Conservation (phyloP, 2,888 invertebrate genomes). For the Thymelicus acteon region DNA sequence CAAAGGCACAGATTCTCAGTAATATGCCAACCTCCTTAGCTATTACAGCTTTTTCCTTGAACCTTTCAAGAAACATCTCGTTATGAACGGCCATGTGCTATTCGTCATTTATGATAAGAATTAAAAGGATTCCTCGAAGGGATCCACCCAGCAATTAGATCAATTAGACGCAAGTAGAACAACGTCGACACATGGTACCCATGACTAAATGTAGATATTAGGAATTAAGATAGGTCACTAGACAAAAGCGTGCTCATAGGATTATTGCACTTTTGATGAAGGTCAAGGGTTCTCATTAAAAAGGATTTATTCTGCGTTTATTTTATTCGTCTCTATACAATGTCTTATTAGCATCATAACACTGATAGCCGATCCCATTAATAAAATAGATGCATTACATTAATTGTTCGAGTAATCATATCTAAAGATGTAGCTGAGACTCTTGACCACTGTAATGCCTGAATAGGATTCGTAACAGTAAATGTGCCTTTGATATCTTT, state of each 20-base stretch:
- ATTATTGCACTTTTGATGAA: slow-evolving; percentile 21
- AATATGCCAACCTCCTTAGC: slow-evolving; percentile 17
- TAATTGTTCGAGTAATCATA: no score
- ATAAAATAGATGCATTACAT: no score
- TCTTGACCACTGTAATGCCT: no score
- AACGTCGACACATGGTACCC: slow-evolving; percentile 42
- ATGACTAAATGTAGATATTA: slow-evolving; percentile 36
- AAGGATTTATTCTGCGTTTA: no score
- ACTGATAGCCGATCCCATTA: no score
- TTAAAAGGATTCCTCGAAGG: slow-evolving; percentile 61
- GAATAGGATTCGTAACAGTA: no score
- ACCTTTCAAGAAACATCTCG: slow-evolving; percentile 31
- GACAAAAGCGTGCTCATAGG: slow-evolving; percentile 1
- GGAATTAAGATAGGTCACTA: slow-evolving; percentile 18
- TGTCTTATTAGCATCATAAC: no score
- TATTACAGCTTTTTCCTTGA: slow-evolving; percentile 41
- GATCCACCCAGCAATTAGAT: slow-evolving; percentile 69
- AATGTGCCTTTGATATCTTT: no score
- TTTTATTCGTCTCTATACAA: no score
- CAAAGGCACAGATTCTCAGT: slow-evolving; percentile 18
- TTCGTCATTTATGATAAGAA: slow-evolving; percentile 36
- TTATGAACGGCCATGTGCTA: slow-evolving; percentile 22
- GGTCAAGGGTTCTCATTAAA: background rate
- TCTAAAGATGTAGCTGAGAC: no score
- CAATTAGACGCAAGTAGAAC: slow-evolving; percentile 58